phyloP scores from a whole-genome alignment of 2,113 vertebrate species.

The Melanerpes aurifrons region DNA sequence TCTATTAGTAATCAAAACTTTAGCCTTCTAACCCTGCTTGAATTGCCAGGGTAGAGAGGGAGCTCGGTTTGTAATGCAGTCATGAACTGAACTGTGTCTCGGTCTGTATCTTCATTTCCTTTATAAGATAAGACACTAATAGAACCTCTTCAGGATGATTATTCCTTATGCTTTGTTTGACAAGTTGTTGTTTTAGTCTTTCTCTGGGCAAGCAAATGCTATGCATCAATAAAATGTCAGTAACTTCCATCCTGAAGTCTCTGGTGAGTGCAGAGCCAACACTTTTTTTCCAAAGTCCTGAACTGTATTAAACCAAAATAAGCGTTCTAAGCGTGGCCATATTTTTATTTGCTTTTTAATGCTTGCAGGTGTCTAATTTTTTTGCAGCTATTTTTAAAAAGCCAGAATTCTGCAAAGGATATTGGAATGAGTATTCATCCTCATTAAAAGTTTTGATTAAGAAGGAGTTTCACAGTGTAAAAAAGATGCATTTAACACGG shows the following conservation, averaged over 20 bases:
- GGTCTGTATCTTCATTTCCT: conserved; percentile 56
- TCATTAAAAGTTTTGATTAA: conserved; percentile 58
- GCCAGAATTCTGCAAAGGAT: neutral
- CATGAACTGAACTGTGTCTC: conserved; percentile 24
- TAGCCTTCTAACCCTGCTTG: neutral
- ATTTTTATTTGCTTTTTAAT: neutral
- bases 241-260: conserved; percentile 42
- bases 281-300: conserved; percentile 60
- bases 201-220: conserved; percentile 65
- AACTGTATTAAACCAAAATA: conserved; percentile 51
- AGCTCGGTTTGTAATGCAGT: conserved; percentile 26
- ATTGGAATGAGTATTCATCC: conserved; percentile 27
- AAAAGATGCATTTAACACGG: conserved; percentile 53
- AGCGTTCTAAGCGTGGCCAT: conserved; percentile 4
- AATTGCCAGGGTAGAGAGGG: conserved; percentile 6
- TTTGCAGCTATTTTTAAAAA: conserved; percentile 53
- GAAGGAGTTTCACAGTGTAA: conserved; percentile 34
- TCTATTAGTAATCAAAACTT: neutral
- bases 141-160: conserved; percentile 54
- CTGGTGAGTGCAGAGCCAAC: conserved; percentile 18
- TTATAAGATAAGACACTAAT: conserved; percentile 48
- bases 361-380: conserved; percentile 28
- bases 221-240: conserved; percentile 70
- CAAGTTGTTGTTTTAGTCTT: conserved; percentile 63
- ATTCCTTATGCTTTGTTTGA: conserved; percentile 60